phyloP scores from a whole-genome alignment of 2,888 invertebrate genomes.

The Aspidiotus destructor region DNA sequence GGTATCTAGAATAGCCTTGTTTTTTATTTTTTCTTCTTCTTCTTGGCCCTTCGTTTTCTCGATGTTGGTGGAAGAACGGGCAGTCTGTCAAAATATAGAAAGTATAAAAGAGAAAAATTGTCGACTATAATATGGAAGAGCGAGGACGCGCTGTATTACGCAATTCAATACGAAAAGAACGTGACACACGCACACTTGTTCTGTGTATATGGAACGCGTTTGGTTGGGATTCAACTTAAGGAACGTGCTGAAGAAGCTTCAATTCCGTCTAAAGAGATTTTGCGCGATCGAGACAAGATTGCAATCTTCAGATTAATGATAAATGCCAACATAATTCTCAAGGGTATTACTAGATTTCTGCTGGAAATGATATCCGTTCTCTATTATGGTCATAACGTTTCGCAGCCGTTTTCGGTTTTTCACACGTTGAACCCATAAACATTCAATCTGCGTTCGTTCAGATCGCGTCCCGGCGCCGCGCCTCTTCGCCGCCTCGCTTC shows the following conservation, averaged over 20 bases:
- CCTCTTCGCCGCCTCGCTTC: slow-evolving; percentile 14
- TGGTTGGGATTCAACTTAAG: slow-evolving; percentile 21
- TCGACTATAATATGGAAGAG: slow-evolving; percentile 14
- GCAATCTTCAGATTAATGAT: slow-evolving; percentile 30
- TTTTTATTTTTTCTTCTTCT: no score
- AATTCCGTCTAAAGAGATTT: slow-evolving; percentile 23
- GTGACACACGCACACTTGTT: background rate
- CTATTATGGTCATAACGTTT: slow-evolving; percentile 30
- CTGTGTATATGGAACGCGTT: slow-evolving; percentile 16
- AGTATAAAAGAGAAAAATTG: slow-evolving; percentile 15
- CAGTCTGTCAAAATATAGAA: background rate
- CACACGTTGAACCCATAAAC: slow-evolving; percentile 27
- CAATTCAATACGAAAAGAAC: no score
- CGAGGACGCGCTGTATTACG: no score
- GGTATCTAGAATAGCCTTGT: no score
- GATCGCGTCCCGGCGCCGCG: slow-evolving; percentile 19
- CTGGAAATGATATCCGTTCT: slow-evolving; percentile 16
- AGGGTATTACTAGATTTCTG: slow-evolving; percentile 27
- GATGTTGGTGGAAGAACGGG: no score
- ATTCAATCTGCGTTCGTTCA: slow-evolving; percentile 29
- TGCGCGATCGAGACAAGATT: slow-evolving; percentile 24
- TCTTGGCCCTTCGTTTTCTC: no score
- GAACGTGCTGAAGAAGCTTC: slow-evolving; percentile 26
- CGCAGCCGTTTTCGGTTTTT: slow-evolving; percentile 12
- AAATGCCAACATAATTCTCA: slow-evolving; percentile 24